phyloP scores from a whole-genome alignment of 2,113 vertebrate genomes.

The Nycticebus coucang region DNA sequence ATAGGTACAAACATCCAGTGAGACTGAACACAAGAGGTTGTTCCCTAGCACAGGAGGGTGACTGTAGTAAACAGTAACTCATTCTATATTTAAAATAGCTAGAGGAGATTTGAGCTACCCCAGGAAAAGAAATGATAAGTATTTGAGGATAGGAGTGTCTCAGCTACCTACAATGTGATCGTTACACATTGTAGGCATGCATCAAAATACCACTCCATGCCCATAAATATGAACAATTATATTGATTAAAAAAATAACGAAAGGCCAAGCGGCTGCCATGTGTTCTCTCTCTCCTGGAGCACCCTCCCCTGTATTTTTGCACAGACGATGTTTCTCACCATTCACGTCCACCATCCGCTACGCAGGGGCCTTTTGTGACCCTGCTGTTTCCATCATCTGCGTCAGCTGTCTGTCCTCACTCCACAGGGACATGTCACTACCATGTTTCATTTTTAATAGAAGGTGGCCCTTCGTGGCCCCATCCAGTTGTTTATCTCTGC shows the following conservation, averaged over 20 bases:
- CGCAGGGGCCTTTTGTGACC: neutral
- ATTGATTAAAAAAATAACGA: neutral
- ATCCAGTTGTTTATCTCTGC: neutral
- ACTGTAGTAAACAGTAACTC: neutral
- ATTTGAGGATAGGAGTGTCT: neutral
- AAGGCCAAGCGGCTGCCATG: too few species aligned
- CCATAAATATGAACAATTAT: neutral
- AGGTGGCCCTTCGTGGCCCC: neutral
- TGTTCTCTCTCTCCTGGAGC: neutral
- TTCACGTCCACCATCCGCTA: neutral
- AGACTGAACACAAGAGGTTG: neutral
- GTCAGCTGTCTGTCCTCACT: accelerated
- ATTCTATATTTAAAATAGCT: neutral
- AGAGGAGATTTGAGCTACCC: neutral
- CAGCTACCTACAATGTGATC: neutral
- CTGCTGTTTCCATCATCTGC: neutral
- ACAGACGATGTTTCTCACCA: accelerated
- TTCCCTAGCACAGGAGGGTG: neutral
- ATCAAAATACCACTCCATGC: neutral
- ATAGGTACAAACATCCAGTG: neutral
- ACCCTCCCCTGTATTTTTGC: accelerated
- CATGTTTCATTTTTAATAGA: neutral
- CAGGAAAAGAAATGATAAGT: neutral
- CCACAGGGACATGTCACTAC: neutral
- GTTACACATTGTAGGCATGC: neutral